A percentile compares a stretch with the other conserved stretches of the same genome.
phyloP scores from a whole-genome alignment of 1,140 invertebrate genomes.

The Chrysoperla carnea region DNA sequence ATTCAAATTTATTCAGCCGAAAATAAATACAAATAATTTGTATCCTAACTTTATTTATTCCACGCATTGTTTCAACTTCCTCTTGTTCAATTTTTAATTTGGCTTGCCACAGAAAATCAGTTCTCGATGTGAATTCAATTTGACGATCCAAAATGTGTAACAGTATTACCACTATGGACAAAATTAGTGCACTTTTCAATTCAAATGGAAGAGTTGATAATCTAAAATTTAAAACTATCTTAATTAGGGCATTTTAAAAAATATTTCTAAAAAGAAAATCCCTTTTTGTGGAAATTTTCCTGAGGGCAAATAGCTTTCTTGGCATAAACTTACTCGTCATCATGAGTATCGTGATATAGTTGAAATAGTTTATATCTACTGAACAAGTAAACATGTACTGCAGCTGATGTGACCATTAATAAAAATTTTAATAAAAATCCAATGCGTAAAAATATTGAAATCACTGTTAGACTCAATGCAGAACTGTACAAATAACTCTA shows the following conservation, averaged over 20 bases:
- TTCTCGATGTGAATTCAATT: conserved; percentile 69
- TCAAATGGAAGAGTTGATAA: conserved; percentile 45
- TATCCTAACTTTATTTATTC: conserved; percentile 70
- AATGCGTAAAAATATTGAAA: conserved; percentile 68
- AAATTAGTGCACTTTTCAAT: conserved; percentile 42
- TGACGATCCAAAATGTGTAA: conserved; percentile 69
- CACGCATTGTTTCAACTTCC: conserved; percentile 85
- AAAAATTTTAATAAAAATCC: conserved; percentile 67
- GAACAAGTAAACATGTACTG: conserved; percentile 42
- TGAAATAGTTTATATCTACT: conserved; percentile 38
- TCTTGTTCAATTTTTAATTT: conserved; percentile 82
- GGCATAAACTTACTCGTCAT: conserved; percentile 42
- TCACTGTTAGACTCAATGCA: conserved; percentile 52
- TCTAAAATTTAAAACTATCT: conserved; percentile 28
- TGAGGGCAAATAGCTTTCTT: no score
- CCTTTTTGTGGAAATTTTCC: no score
- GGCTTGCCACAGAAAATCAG: conserved; percentile 86
- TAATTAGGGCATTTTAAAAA: no score
- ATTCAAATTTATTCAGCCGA: no score
- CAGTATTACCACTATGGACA: conserved; percentile 33
- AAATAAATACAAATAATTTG: no score
- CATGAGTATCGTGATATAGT: conserved; percentile 31
- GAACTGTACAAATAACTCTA: conserved; percentile 68
- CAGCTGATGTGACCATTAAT: conserved; percentile 50
- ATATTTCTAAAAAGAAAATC: no score